phyloP scores from a whole-genome alignment of 2,797 vertebrate species.

The Sebastolobus alascanus region DNA sequence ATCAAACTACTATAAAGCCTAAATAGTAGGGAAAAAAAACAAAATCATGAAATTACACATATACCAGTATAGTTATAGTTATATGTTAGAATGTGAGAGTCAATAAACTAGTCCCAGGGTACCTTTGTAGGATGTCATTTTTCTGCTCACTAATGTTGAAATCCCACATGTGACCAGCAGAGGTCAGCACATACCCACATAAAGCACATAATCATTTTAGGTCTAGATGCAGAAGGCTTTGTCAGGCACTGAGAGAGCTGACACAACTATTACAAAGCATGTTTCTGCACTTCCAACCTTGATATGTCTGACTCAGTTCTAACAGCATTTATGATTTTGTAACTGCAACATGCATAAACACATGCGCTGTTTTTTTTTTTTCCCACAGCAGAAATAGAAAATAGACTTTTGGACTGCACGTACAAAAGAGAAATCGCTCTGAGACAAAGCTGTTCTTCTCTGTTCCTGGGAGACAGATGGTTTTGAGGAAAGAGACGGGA shows the following conservation, averaged over 20 bases:
- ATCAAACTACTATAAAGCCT: background rate
- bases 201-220: background rate
- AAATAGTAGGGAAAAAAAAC: background rate
- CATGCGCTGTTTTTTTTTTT: background rate
- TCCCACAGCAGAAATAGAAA: background rate
- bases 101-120: background rate
- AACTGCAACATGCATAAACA: background rate
- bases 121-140: background rate
- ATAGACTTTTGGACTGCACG: background rate
- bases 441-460: background rate
- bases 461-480: background rate
- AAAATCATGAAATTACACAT: background rate
- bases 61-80: background rate
- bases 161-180: conserved; percentile 50
- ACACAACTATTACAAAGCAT: conserved; percentile 26
- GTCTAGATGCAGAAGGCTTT: background rate
- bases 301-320: background rate
- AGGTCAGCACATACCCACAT: conserved; percentile 53
- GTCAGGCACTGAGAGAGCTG: conserved; percentile 4
- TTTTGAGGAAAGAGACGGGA: background rate
- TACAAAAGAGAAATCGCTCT: background rate
- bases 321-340: background rate
- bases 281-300: background rate
- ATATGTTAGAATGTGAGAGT: background rate
- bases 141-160: background rate